Evolutionary conservation across 2,888 invertebrate species (phyloP).

Genomic region (Sphaerophoria rueppellii): DNA sequence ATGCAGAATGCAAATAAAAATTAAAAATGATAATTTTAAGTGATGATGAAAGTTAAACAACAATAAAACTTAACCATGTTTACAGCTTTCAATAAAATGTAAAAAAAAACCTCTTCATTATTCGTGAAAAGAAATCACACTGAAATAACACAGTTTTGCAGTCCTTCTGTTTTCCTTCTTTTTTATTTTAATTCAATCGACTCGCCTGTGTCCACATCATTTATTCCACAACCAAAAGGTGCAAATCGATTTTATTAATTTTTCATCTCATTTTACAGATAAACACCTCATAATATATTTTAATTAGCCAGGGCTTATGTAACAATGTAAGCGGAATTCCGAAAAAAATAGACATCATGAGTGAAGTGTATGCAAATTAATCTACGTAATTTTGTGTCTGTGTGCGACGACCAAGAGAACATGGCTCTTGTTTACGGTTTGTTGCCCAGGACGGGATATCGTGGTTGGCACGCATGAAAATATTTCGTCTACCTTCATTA

Average conservation of each 20-base stretch:
- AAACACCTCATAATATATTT: conserved; percentile 70
- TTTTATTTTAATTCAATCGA: too few relatives aligned
- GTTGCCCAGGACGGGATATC: background rate
- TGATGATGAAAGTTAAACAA: too few relatives aligned
- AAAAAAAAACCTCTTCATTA: too few relatives aligned
- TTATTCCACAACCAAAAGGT: conserved; percentile 19
- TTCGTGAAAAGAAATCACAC: too few relatives aligned
- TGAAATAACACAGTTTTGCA: too few relatives aligned
- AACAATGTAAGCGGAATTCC: conserved; percentile 19
- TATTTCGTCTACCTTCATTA: too few relatives aligned
- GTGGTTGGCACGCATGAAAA: background rate
- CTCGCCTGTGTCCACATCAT: background rate
- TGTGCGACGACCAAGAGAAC: background rate
- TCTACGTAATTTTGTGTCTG: conserved; percentile 37
- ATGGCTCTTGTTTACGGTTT: background rate
- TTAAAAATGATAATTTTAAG: too few relatives aligned
- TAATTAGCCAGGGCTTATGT: conserved; percentile 55
- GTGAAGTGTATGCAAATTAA: conserved; percentile 43
- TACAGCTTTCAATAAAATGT: too few relatives aligned
- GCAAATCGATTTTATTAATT: conserved; percentile 69
- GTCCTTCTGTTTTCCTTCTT: too few relatives aligned
- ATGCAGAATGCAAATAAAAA: too few relatives aligned
- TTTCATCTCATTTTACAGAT: conserved; percentile 69
- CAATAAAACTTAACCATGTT: too few relatives aligned
- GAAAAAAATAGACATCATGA: conserved; percentile 2